Evolutionary conservation across 92 coral and sea anemone genomes (phyloP).

Genomic region (Montipora capitata): DNA sequence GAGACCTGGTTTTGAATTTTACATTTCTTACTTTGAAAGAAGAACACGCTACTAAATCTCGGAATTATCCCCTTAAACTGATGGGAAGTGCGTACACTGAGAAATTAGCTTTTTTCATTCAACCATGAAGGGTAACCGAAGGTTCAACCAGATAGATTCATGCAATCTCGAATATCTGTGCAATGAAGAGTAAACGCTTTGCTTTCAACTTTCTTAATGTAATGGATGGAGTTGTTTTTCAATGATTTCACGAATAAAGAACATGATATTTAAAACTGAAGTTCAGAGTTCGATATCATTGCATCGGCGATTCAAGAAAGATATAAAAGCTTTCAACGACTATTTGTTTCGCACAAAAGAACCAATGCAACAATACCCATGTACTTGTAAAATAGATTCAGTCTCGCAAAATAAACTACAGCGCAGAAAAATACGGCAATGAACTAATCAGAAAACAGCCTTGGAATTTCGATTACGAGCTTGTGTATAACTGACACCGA

Average conservation of each 20-base stretch:
- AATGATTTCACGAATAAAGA: conserved; percentile 6
- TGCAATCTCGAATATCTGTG: neutral
- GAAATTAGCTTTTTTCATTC: neutral
- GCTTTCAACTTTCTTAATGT: neutral
- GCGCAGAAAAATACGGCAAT: neutral
- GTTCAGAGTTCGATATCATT: neutral
- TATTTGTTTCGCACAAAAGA: conserved; percentile 83
- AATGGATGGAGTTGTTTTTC: neutral
- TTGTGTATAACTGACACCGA: conserved; percentile 75
- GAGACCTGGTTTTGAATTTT: neutral
- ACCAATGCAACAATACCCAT: conserved; percentile 62
- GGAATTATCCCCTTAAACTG: neutral
- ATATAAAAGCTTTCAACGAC: conserved; percentile 23
- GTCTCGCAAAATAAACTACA: neutral
- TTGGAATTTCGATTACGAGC: conserved; percentile 7
- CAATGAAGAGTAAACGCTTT: neutral
- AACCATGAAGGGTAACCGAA: neutral
- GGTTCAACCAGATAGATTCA: neutral
- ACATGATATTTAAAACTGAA: neutral
- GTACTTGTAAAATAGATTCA: conserved; percentile 20
- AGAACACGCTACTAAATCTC: neutral
- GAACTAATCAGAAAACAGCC: neutral
- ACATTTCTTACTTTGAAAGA: neutral
- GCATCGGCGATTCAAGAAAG: neutral
- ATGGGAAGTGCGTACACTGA: neutral